Evolutionary conservation across 2,113 vertebrate species (phyloP), one percentile per base, ranked within the genome.

Genomic region (Semicossyphus pulcher): DNA sequence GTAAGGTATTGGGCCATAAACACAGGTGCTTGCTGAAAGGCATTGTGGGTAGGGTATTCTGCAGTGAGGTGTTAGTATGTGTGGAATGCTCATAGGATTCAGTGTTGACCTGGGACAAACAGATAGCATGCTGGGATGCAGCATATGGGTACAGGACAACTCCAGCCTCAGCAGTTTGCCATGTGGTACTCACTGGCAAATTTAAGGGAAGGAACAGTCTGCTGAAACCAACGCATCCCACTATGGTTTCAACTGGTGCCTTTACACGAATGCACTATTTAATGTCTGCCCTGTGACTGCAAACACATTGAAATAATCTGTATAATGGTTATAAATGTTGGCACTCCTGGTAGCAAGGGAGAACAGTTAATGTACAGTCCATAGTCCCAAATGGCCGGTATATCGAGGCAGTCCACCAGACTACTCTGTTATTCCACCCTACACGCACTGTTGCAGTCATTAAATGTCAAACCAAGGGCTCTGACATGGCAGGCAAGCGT

Each of bases 21-120:
- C 36, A 59, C 87, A 88, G 73, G 76, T 81, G 84, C 62, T 81
- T 80, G 76, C 67, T 76, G 69, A 86, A 81, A 73, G 72, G 82
- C 72, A 91, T 88, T 86, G 69, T 91, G 81, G 84, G 90, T 84
- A 83, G 80, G 72, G 78, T 81, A 90, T 91, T 92, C 89, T 90
- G 72, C 93, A 92, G 74, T 76, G 83, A 84, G 77, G 91, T 91
- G 92, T 76, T 80, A 86, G 72, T 88, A 93, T 93, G 88, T 72
- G 67, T 54, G 91, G 93, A 93, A 94, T 93, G 90, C 75, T 85
- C 76, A 81, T 37, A 67, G 78, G 80, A 86, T 56, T 89, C 80
- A 18, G 25, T 89, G 92, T 94, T 94, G 91, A 92, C 87, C 72
- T 32, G 82, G 29, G 80, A 91, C 91, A 93, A 91, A 93, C 85